Base-by-base conservation (phyloP, 2,888 invertebrate species). In the Drosophila vallismaia region DNA sequence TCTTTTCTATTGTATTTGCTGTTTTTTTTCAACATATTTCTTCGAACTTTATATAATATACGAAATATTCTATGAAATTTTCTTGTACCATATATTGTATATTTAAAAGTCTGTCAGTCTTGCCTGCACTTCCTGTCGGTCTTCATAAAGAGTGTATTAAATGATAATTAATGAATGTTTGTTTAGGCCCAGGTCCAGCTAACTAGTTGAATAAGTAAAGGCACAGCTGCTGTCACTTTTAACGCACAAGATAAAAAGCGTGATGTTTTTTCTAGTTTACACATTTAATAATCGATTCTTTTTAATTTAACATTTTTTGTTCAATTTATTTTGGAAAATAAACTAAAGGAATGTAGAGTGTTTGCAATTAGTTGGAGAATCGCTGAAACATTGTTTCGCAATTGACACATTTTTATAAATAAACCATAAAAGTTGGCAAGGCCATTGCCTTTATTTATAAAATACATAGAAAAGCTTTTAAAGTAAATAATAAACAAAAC, bases 81-180 rank as follows among this genome's bases (percentile, higher is more conserved):
- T 6, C 14, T 14, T 12, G 14, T 14, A n/a, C n/a, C n/a, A n/a
- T n/a, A 40, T 3, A 7, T 12, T 42, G 12, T 19, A 42, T 42
- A 14, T 42, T 19, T 19, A 19, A 9, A 14, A 19, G 8, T 4
- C 14, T 42, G 19, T 42, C 42, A 19, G 42, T 42, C 44, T 24
- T 19, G 44, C 24, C 24, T 42, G 14, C 19, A 42, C 44, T 44
- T 24, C 44, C 44, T 44, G 44, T 44, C 24, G 19, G 44, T 10
- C 19, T 14, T 19, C 19, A 9, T 42, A 19, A 19, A 42, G 19
- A 42, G 42, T 8, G 44, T 44, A 44, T 44, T 44, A 44, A 44
- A 44, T 44, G 44, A 19, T 44, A 44, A 44, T 44, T 44, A 44
- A 44, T 44, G 44, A 44, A 44, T 44, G 24, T 19, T 19, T 44